These are phyloP conservation scores for Brachionus manjavacas DNA, from an alignment of 1,140 invertebrate genomes.

Conservation along the genomic window DNA sequence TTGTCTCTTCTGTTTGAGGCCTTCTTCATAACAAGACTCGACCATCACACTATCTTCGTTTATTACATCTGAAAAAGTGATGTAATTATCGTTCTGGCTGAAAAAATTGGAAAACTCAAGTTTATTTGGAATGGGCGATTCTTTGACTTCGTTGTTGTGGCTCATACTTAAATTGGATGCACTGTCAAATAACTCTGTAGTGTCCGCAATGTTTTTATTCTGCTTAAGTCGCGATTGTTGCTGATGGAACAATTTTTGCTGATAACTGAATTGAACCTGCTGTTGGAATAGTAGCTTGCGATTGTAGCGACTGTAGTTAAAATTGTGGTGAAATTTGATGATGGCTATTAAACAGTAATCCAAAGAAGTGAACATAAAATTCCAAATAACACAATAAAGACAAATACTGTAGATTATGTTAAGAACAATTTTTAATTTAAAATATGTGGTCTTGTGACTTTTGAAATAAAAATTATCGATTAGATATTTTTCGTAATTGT, in stretches of 20 bases:
- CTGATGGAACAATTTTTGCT: constrained; percentile 27
- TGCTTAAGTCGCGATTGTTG: not conserved
- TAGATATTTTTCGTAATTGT: constrained; percentile 17
- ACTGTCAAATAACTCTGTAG: not conserved
- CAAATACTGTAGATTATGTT: constrained; percentile 3
- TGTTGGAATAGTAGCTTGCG: not conserved
- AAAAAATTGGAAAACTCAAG: not conserved
- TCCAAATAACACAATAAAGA: constrained; percentile 28
- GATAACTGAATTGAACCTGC: constrained; percentile 12
- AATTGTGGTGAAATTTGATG: constrained; percentile 13
- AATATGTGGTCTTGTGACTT: not conserved
- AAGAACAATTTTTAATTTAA: constrained; percentile 8
- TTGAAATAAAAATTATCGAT: constrained; percentile 39
- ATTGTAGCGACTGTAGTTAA: constrained; percentile 14
- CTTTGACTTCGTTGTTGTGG: not conserved
- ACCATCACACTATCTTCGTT: not conserved
- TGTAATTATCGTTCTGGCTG: not conserved
- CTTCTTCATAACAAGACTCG: not conserved
- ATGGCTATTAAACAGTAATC: constrained; percentile 23
- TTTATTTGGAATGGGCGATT: not conserved
- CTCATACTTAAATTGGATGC: not conserved
- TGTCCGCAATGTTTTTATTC: not conserved
- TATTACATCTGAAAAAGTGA: not conserved
- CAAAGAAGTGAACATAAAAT: not conserved
- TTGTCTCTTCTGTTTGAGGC: not conserved